Percentiles rank a stretch among this genome's conserved stretches.
Conservation (phyloP, 2,888 invertebrate species). For the Yponomeuta plumbellus region DNA sequence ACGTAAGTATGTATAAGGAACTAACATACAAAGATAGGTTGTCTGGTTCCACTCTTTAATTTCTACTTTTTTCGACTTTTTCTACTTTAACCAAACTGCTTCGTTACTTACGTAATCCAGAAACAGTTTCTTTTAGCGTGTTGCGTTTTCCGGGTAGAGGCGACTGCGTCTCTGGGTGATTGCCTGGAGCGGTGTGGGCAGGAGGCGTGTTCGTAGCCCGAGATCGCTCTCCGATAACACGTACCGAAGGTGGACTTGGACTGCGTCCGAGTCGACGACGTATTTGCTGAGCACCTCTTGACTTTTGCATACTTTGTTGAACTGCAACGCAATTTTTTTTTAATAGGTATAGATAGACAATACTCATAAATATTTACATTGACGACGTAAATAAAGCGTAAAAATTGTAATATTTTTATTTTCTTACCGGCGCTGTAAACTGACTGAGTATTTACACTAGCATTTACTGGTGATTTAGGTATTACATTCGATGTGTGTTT, state of each 20-base stretch:
- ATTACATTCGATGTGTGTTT: background rate
- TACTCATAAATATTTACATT: background rate
- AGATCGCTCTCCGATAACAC: background rate
- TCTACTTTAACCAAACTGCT: no score
- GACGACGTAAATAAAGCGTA: no score
- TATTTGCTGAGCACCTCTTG: background rate
- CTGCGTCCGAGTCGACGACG: conserved; percentile 63
- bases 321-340: conserved; percentile 26
- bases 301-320: conserved; percentile 31
- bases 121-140: background rate
- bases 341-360: background rate
- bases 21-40: no score
- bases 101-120: background rate
- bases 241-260: conserved; percentile 50
- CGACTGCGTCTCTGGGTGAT: background rate
- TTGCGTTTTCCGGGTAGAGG: background rate
- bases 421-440: conserved; percentile 31
- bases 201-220: conserved; percentile 54
- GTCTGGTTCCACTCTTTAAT: no score
- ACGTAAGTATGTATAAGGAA: no score
- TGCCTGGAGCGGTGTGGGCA: background rate
- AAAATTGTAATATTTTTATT: background rate
- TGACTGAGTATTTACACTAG: conserved; percentile 32
- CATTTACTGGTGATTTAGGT: background rate
- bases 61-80: no score